Evolutionary conservation across 2,888 invertebrate species (phyloP).

Genomic region (Hirtodrosophila alboralis): DNA sequence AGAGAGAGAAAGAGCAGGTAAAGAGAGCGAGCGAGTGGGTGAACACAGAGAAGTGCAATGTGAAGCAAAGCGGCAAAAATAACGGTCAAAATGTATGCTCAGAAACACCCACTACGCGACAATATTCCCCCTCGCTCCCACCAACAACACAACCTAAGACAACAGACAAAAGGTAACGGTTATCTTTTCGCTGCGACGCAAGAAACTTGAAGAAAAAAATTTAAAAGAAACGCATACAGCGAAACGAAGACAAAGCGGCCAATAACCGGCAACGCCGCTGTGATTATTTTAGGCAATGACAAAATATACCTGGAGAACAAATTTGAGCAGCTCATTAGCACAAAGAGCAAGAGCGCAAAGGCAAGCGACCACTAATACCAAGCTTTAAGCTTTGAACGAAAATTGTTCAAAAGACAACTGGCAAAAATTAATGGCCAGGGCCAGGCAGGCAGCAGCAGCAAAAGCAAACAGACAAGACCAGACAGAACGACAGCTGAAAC

Average conservation of each 20-base stretch:
- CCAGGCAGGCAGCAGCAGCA: constrained; percentile 32
- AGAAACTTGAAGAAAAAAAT: constrained; percentile 16
- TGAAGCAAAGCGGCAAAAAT: constrained; percentile 59
- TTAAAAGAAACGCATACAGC: constrained; percentile 7
- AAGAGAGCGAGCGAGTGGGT: constrained; percentile 24
- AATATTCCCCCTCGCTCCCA: background rate
- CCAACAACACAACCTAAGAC: constrained; percentile 57
- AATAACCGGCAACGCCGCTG: no score
- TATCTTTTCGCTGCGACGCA: constrained; percentile 36
- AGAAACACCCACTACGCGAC: constrained; percentile 49
- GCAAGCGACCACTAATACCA: constrained; percentile 46
- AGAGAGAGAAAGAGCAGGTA: constrained; percentile 18
- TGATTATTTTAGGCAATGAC: constrained; percentile 70
- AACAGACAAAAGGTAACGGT: constrained; percentile 60
- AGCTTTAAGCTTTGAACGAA: constrained; percentile 60
- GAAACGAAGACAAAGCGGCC: constrained; percentile 15
- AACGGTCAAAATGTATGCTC: constrained; percentile 63
- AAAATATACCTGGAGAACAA: constrained; percentile 54
- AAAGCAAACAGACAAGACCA: constrained; percentile 63
- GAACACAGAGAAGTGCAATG: constrained; percentile 37
- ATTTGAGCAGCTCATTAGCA: constrained; percentile 56
- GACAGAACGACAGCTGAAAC: constrained; percentile 65
- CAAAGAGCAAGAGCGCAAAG: constrained; percentile 32
- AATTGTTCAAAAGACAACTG: constrained; percentile 41
- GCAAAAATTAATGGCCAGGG: constrained; percentile 50